Evolutionary conservation across 1,140 invertebrate genomes (phyloP), one percentile per base, ranked within the genome.

Genomic region (Atta cephalotes): DNA sequence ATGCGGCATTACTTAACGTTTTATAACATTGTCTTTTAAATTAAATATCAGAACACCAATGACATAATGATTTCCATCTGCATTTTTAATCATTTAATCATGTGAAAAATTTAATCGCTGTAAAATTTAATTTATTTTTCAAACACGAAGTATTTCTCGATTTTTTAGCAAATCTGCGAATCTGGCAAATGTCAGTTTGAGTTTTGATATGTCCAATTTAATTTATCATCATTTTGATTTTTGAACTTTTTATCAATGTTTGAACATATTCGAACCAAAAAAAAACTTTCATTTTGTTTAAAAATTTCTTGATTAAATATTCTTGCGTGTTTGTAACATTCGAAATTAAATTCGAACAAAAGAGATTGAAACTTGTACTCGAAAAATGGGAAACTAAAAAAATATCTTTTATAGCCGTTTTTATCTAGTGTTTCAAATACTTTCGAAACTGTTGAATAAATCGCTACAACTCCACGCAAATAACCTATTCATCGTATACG

Each of bases 371-470:
- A 12, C 18, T 71, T 14, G 53, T n/a, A n/a, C 10, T 39, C 6
- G 6, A 39, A 39, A 18, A 56, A 28, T 0, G 16, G 2, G 1
- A 31, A 80, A 31, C 18, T 7, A 18, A 2, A 21, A 5, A 68
- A 80, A 53, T 60, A 53, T 31, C 58, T 87, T 82, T n/a, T 82
- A 39, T 14, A 62, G 49, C 31, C 60, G 16, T 76, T 63, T 60
- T 85, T 76, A 89, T 89, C 49, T 80, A 21, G 49, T 58, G 35
- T 63, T 89, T 16, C 56, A 45, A 87, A 81, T 56, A 45, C 25
- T 86, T 62, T 78, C 58, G 65, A 45, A 63, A 51, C 28, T 58
- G 12, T 25, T 84, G 79, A 89, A 90, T 87, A 90, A 89, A 87
- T 87, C 31, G 58, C 25, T 65, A 35, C n/a, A 58, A n/a, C 18